A percentile compares a stretch with the other conserved stretches of the same genome.
These are phyloP conservation scores for Parelbella ahira DNA, from an alignment of 2,888 invertebrate species.

Conservation along the genomic window DNA sequence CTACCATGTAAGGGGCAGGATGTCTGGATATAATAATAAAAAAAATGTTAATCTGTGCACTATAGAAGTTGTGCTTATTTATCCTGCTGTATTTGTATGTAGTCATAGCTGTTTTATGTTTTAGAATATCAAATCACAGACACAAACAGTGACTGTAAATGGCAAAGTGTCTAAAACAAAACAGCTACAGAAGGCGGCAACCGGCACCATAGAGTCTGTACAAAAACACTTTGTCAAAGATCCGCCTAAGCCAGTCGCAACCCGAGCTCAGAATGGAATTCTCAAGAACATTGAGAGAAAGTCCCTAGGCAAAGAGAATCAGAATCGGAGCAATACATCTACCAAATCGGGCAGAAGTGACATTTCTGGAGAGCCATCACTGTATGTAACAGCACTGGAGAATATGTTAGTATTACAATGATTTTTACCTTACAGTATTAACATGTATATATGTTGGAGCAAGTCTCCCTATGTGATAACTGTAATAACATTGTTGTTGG, in stretches of 20 bases:
- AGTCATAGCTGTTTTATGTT: too few relatives aligned
- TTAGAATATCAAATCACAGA: slow-evolving; percentile 63
- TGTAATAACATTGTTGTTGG: too few relatives aligned
- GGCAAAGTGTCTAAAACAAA: slow-evolving; percentile 72
- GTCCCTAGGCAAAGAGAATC: slow-evolving; percentile 45
- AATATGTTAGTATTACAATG: slow-evolving; percentile 80
- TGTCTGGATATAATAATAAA: too few relatives aligned
- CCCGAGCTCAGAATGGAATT: slow-evolving; percentile 64
- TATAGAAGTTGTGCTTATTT: too few relatives aligned
- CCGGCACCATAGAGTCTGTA: slow-evolving; percentile 61
- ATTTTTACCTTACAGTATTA: too few relatives aligned
- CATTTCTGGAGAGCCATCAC: slow-evolving; percentile 87
- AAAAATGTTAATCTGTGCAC: too few relatives aligned
- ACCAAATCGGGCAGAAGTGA: slow-evolving; percentile 80
- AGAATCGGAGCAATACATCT: slow-evolving; percentile 59
- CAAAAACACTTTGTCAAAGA: slow-evolving; percentile 67
- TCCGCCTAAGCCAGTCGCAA: slow-evolving; percentile 52
- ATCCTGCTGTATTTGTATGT: too few relatives aligned
- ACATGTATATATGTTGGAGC: too few relatives aligned
- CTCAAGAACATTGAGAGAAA: slow-evolving; percentile 66
- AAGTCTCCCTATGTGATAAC: too few relatives aligned
- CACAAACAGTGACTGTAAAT: slow-evolving; percentile 40
- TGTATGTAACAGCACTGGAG: slow-evolving; percentile 89
- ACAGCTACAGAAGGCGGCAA: slow-evolving; percentile 54
- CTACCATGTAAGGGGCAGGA: too few relatives aligned